Conservation (phyloP, 1,140 invertebrate species). For the Saccostrea echinata region DNA sequence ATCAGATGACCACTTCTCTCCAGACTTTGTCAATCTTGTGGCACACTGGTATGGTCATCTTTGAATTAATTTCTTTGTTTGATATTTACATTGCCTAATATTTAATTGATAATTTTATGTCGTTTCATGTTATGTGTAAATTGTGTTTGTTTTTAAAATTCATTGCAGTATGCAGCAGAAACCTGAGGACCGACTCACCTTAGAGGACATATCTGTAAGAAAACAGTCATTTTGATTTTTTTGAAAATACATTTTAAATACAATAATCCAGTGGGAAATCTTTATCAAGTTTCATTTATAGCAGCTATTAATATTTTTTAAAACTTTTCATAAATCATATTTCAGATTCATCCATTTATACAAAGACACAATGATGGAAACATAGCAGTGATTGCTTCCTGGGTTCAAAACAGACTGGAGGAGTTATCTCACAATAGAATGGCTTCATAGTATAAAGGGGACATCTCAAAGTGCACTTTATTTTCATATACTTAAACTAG, state of each 20-base stretch:
- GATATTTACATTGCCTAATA: too few relatives aligned
- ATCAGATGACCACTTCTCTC: constrained; percentile 91
- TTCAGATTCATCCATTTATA: constrained; percentile 67
- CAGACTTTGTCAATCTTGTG: constrained; percentile 96
- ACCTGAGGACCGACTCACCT: constrained; percentile 57
- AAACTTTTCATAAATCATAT: too few relatives aligned
- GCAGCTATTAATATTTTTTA: not conserved
- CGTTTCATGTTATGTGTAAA: not conserved
- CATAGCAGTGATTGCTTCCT: constrained; percentile 58
- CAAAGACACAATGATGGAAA: constrained; percentile 62
- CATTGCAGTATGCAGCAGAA: constrained; percentile 63
- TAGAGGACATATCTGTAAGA: constrained; percentile 61
- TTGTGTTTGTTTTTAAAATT: not conserved
- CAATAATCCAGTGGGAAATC: not conserved
- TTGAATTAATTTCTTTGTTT: too few relatives aligned
- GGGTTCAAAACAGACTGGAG: constrained; percentile 54
- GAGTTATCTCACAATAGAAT: not conserved
- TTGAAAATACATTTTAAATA: not conserved
- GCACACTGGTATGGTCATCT: constrained; percentile 86
- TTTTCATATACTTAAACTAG: too few relatives aligned
- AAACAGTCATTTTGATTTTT: not conserved
- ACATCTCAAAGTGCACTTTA: not conserved
- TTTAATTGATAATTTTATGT: not conserved
- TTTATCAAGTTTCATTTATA: not conserved
- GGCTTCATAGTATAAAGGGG: not conserved